Base-by-base conservation (phyloP, 2,888 invertebrate genomes). In the Noctua pronuba region DNA sequence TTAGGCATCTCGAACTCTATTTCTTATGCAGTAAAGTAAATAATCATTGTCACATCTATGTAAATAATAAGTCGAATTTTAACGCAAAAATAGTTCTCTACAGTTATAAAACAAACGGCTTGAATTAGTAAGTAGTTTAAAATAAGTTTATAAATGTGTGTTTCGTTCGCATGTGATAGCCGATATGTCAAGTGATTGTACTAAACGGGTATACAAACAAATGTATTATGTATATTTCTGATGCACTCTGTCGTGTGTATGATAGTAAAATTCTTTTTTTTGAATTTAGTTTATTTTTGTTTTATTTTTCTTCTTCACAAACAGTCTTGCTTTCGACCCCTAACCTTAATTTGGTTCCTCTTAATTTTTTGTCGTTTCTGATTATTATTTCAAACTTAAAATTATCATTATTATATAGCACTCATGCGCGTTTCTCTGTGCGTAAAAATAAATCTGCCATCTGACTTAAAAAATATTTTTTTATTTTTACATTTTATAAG, bases 191-290 rank as follows among this genome's bases (percentile, higher is more conserved):
- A 79, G 89, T 88, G 88, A 89, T 88, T 89, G 79, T 86, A 84
- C 77, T 79, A 88, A 88, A 88, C 88, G 88, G 88, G 88, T 88
- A 89, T 79, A 92, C 90, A 92, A 92, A 92, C 89, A 83, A 85
- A 75, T 86, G 93, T 95, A 94, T 95, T 94, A 94, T 92, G 91
- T 92, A 86, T 90, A 90, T 90, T 89, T 92, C 80, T 86, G 87
- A 88, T 87, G 86, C 88, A 80, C 82, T 77, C 71, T 88, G 87
- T 87, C 87, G 90, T 89, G 89, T 89, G 89, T 89, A 84, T 85
- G 86, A 86, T 94, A 95, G 95, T 95, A 94, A 95, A 94, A 91
- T 89, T 91, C 88, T 92, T 91, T 91, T 91, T 55, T 89, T 92
- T 92, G 85, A 88, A 88, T 90, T 92, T 92, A 89, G 88, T 89